A percentile compares a stretch with the other conserved stretches of the same genome.
phyloP scores from a whole-genome alignment of 2,888 invertebrate species.

The Cataglyphis albicans region DNA sequence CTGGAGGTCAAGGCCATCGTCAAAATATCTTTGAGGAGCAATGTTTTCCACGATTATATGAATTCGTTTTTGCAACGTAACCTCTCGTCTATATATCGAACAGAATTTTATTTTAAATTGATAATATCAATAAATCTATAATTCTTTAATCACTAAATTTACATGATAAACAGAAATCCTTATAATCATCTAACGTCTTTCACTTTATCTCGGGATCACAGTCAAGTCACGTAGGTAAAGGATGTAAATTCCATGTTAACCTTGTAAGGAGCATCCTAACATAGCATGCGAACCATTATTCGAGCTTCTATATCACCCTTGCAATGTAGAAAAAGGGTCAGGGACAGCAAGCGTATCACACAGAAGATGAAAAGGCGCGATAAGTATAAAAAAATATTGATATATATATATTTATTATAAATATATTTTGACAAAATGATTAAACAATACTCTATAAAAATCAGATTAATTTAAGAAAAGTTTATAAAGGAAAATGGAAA shows the following conservation, averaged over 20 bases:
- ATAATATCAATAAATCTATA: neutral
- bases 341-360: slow-evolving; percentile 57
- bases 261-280: slow-evolving; percentile 20
- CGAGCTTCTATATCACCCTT: slow-evolving; percentile 53
- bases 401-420: neutral
- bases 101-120: neutral
- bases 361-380: slow-evolving; percentile 70
- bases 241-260: slow-evolving; percentile 46
- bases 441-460: neutral
- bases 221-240: neutral
- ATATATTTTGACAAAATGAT: slow-evolving; percentile 10
- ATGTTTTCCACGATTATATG: neutral
- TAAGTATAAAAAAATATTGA: slow-evolving; percentile 72
- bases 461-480: neutral
- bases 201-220: neutral
- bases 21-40: neutral
- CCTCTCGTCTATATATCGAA: neutral
- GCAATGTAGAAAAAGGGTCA: slow-evolving; percentile 68
- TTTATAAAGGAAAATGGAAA: neutral
- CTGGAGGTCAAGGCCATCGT: slow-evolving; percentile 1
- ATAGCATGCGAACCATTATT: slow-evolving; percentile 54
- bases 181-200: neutral
- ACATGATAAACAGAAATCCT: neutral
- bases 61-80: neutral
- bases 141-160: neutral